Conservation (phyloP, 1,140 invertebrate genomes). For the Portunus trituberculatus region DNA sequence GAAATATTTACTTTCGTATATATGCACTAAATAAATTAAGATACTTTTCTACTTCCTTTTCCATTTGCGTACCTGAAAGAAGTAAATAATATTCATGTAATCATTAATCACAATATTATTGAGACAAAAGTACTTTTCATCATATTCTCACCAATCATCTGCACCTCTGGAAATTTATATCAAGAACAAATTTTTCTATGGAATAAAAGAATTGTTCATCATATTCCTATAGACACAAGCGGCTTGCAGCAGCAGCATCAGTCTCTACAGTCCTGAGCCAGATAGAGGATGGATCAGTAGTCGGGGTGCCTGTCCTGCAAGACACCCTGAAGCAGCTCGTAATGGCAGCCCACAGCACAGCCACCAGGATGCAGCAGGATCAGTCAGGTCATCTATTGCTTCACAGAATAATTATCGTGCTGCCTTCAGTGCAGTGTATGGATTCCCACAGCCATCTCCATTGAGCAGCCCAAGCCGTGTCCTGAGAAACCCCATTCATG, state of each 20-base stretch:
- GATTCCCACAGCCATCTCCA: constrained; percentile 54
- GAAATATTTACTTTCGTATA: neutral
- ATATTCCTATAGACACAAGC: constrained; percentile 54
- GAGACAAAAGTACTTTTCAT: too few relatives aligned
- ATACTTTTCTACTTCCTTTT: too few relatives aligned
- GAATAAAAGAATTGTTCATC: too few relatives aligned
- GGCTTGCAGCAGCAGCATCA: constrained; percentile 55
- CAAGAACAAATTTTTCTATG: too few relatives aligned
- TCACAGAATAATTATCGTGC: constrained; percentile 66
- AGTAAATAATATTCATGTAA: too few relatives aligned
- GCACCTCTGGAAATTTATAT: too few relatives aligned
- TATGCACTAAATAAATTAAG: neutral
- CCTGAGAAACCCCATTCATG: constrained; percentile 66
- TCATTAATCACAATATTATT: too few relatives aligned
- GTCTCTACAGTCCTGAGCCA: constrained; percentile 68
- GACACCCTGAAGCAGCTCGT: constrained; percentile 52
- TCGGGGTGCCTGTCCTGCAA: constrained; percentile 36
- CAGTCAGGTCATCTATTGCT: constrained; percentile 58
- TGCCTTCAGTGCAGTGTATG: constrained; percentile 63
- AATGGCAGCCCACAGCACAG: constrained; percentile 17
- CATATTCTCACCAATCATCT: too few relatives aligned
- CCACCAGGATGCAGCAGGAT: constrained; percentile 49
- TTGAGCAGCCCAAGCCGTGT: constrained; percentile 27
- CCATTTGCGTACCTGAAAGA: too few relatives aligned
- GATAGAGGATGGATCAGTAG: constrained; percentile 46